Base-by-base conservation (phyloP, 2,888 invertebrate species). In the Cantharis rustica region DNA sequence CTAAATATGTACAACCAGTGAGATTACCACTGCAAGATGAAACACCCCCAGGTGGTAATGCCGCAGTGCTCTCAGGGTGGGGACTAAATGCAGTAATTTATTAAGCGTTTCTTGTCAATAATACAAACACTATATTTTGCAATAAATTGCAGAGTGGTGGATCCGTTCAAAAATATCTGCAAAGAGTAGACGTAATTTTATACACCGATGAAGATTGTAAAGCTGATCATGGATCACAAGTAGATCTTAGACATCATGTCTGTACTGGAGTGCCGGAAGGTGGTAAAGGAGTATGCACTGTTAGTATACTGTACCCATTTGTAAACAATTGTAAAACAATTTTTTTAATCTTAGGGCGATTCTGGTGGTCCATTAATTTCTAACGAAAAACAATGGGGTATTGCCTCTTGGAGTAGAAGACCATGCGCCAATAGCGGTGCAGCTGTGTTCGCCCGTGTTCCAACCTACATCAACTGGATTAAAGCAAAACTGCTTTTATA, bases 361-460 rank as follows among this genome's bases (percentile, higher is more conserved):
- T 88, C 89, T 0, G 89, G 89, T 3, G 89, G 89, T 0, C 89
- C 89, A 13, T 80, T 89, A n/a, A 75, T 87, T 7, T 83, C 83
- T 0, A 81, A 83, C 76, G 86, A 85, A 26, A 85, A 84, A 13
- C 87, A 88, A 80, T 83, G 88, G 10, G 89, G 89, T 17, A 85
- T 89, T 64, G 89, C 89, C 1, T 89, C 89, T 0, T 89, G 89
- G 89, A 88, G 88, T 74, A 81, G 84, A 0, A 89, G 88, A 78
- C 89, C 89, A 3, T 89, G 89, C 68, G 84, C 89, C 0, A 80
- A 84, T 4, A 84, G 86, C 2, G 88, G 87, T 9, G 89, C 89
- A 0, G 89, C 89, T 4, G 89, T 89, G 9, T 89, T 87, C 69
- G 87, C 89, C 1, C 87, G 87, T 78, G 88, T 89, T 2, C 84